Conservation (phyloP, 2,888 invertebrate species). For the Celastrina argiolus region DNA sequence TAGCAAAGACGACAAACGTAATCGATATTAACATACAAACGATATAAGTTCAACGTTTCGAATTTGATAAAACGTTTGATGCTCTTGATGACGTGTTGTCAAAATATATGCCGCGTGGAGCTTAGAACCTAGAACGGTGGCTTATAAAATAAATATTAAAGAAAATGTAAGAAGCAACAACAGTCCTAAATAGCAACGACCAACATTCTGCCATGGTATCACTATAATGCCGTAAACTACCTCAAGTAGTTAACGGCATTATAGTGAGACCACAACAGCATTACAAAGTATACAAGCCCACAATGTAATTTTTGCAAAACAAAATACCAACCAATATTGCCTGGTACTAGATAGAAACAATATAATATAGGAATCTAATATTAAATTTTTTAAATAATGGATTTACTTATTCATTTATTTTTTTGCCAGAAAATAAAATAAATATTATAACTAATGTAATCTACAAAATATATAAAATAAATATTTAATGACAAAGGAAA, state of each 20-base stretch:
- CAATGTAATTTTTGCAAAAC: neutral
- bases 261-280: no score
- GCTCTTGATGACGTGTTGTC: neutral
- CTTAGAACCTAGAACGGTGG: neutral
- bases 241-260: no score
- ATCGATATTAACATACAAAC: slow-evolving; percentile 45
- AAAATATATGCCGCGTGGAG: neutral
- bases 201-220: no score
- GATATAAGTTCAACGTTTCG: slow-evolving; percentile 4
- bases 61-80: slow-evolving; percentile 10
- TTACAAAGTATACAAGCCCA: neutral
- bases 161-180: no score
- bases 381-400: neutral
- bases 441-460: neutral
- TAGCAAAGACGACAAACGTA: slow-evolving; percentile 54
- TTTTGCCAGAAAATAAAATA: no score
- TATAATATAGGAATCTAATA: neutral
- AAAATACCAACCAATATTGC: neutral
- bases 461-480: neutral
- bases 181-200: no score
- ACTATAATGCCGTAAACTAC: no score
- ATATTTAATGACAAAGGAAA: neutral
- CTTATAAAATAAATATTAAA: neutral
- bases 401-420: no score
- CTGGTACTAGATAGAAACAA: neutral